Evolutionary conservation across 1,140 invertebrate species (phyloP), one percentile per base, ranked within the genome.

Genomic region (Drosophila yakuba): DNA sequence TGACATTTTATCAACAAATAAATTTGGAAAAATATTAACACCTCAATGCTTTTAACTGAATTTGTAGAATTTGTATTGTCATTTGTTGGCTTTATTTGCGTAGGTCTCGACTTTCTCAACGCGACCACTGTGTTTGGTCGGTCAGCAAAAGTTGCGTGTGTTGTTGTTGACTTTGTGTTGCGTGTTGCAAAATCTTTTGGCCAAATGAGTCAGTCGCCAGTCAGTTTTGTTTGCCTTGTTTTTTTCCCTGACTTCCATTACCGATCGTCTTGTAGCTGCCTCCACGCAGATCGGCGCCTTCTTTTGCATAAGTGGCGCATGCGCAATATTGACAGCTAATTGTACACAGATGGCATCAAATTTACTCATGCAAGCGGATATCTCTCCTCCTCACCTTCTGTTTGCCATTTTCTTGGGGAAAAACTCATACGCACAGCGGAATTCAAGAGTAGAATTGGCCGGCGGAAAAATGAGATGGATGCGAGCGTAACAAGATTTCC

Each of bases 301-400:
- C 61, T 59, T 75, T 76, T 80, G 76, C 81, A 80, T 61, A 86
- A 84, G 84, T 74, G 81, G 79, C 81, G 78, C 74, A 88, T 88
- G 71, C 83, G 79, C 83, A 83, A 89, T 89, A 86, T 86, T 86
- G 83, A 86, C 83, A 86, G 61, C 79, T 88, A 86, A 86, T 86
- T 86, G 83, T 86, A 66, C 79, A 76, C 75, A 89, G 84, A 83
- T 89, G 83, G 75, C 51, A 89, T 88, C 83, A 86, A 86, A 86
- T 86, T 86, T 86, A 83, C 83, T 69, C 74, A 61, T 69, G 74
- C 74, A 69, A 77, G 51, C 48, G 59, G 57, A 77, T 62, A 41
- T 41, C 39, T 44, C 11, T 20, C 32, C 39, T 52, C 39, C 23
- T 36, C 44, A 4, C 15, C 15, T 38, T 14, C 58, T 32, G 15